These are phyloP conservation scores for Apteryx mantelli DNA, from an alignment of 2,113 vertebrate genomes.

Conservation along the genomic window DNA sequence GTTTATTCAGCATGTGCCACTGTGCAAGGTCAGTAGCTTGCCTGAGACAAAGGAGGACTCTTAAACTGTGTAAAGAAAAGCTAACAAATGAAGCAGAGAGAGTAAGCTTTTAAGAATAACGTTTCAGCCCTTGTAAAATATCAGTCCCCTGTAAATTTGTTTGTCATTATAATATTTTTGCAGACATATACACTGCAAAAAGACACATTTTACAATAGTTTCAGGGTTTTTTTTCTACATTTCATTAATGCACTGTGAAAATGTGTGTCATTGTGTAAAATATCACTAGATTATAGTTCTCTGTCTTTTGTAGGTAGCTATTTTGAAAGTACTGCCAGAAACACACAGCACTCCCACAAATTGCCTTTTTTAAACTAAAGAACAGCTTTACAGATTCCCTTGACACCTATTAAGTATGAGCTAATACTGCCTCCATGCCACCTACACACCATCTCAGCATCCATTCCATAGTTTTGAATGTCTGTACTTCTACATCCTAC, in stretches of 20 bases:
- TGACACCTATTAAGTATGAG: slow-evolving; percentile 61
- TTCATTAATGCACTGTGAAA: slow-evolving; percentile 60
- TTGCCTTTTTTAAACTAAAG: slow-evolving; percentile 63
- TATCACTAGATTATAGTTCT: slow-evolving; percentile 58
- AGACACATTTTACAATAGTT: slow-evolving; percentile 20
- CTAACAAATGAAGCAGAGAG: not conserved
- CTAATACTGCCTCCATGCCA: slow-evolving; percentile 59
- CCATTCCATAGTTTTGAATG: slow-evolving; percentile 41
- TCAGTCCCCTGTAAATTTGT: not conserved
- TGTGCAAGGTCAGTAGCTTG: not conserved
- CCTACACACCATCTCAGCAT: slow-evolving; percentile 46
- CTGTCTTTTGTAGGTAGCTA: slow-evolving; percentile 56
- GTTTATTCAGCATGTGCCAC: not conserved
- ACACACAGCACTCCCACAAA: slow-evolving; percentile 62
- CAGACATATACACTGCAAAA: not conserved
- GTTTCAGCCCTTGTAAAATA: not conserved
- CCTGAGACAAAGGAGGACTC: not conserved
- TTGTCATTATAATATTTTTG: not conserved
- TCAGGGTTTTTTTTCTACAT: slow-evolving; percentile 15
- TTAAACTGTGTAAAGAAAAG: not conserved
- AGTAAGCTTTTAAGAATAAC: not conserved
- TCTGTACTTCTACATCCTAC: slow-evolving; percentile 67
- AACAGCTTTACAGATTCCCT: slow-evolving; percentile 51
- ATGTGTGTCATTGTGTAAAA: slow-evolving; percentile 53
- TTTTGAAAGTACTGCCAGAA: slow-evolving; percentile 69